phyloP scores from a whole-genome alignment of 2,888 invertebrate species.

The Cinara cedri region DNA sequence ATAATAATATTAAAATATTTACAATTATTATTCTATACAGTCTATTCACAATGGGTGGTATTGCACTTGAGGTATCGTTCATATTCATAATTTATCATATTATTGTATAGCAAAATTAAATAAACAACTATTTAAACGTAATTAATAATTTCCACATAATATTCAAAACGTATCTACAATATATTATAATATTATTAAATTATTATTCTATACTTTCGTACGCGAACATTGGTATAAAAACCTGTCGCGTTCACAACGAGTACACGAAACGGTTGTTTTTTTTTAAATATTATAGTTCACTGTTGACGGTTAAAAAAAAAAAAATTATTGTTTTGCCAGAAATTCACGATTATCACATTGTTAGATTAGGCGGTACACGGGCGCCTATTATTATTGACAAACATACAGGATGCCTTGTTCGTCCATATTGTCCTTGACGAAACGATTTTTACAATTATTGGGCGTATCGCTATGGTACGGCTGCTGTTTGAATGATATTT shows the following conservation, averaged over 20 bases:
- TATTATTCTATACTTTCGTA: slow-evolving; percentile 10
- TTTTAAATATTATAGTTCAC: background rate
- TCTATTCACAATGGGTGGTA: slow-evolving; percentile 34
- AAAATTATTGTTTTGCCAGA: background rate
- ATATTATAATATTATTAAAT: too few species aligned
- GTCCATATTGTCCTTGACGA: background rate
- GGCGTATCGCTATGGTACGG: too few species aligned
- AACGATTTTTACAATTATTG: slow-evolving; percentile 9
- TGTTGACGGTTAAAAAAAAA: slow-evolving; percentile 9
- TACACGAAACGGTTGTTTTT: background rate
- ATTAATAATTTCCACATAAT: slow-evolving; percentile 22
- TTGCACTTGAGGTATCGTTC: slow-evolving; percentile 42
- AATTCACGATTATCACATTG: background rate
- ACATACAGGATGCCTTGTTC: background rate
- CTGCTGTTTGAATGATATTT: background rate
- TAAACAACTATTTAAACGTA: background rate
- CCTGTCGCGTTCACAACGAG: background rate
- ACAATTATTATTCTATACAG: slow-evolving; percentile 31
- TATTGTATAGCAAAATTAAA: background rate
- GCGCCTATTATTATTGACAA: background rate
- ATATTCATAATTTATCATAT: too few species aligned
- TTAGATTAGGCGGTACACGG: background rate
- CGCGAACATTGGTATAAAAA: slow-evolving; percentile 10
- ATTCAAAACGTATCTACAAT: background rate
- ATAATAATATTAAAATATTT: slow-evolving; percentile 45